phyloP scores from a whole-genome alignment of 2,888 invertebrate genomes.

The Lucinisca nassula region DNA sequence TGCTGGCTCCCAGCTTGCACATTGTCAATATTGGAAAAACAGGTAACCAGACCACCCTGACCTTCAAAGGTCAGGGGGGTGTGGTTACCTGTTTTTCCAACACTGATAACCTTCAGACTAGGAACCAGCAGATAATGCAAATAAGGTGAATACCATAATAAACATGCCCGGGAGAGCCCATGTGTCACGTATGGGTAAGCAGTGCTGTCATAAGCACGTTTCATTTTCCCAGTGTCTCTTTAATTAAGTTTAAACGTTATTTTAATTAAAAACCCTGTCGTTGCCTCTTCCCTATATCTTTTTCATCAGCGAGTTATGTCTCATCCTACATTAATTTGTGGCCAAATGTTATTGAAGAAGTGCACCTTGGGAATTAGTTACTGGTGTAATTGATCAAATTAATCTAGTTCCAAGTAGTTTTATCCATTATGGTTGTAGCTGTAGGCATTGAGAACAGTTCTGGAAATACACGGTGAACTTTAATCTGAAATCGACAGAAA shows the following conservation, averaged over 20 bases:
- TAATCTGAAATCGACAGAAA: too few species aligned
- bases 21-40: too few species aligned
- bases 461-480: constrained; percentile 7
- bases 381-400: constrained; percentile 73
- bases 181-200: too few species aligned
- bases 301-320: constrained; percentile 65
- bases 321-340: constrained; percentile 73
- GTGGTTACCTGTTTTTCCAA: too few species aligned
- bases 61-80: too few species aligned
- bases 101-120: too few species aligned
- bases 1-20: too few species aligned
- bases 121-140: too few species aligned
- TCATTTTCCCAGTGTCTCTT: neutral
- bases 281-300: constrained; percentile 57
- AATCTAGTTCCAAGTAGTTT: constrained; percentile 69
- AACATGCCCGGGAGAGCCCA: too few species aligned
- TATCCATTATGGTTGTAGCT: constrained; percentile 67
- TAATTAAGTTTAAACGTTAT: constrained; percentile 16
- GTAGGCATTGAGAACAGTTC: constrained; percentile 19
- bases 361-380: constrained; percentile 61
- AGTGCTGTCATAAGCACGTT: constrained; percentile 4
- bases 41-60: too few species aligned
- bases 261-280: constrained; percentile 17
- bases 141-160: too few species aligned
- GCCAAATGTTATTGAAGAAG: constrained; percentile 73